Evolutionary conservation across 2,888 invertebrate genomes (phyloP), one percentile per base, ranked within the genome.

Genomic region (Cotesia congregata): DNA sequence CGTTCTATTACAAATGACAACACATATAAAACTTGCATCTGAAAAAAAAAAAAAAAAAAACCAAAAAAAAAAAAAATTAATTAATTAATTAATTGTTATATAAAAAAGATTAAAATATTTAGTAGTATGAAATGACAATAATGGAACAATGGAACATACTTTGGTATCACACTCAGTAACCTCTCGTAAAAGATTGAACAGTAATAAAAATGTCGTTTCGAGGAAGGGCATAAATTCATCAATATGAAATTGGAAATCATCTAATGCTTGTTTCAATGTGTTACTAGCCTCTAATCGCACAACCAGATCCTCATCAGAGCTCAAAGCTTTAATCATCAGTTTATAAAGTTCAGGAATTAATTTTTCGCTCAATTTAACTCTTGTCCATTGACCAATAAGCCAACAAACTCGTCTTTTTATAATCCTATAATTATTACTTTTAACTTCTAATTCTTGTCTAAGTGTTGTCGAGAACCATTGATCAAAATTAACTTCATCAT

Each of bases 91-190:
- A n/a, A n/a, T n/a, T n/a, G 30, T 30, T 30, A 30, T 3, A 30
- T 30, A 30, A 30, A 70, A 15, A 17, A 30, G 3, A 59, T 12
- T 17, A 62, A 12, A 62, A n/a, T n/a, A 60, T 72, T 68, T 64
- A 38, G 12, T 77, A 7, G 73, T 39, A 71, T 65, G 38, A 59
- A 20, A 50, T 70, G 9, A 1, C 6, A 15, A 50, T 50, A 50
- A 50, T 12, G 12, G 7, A 15, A 50, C 12, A 50, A 50, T 12
- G 12, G 59, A 1, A 74, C 64, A 80, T 90, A 94, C 94, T 91
- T 98, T 98, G 1, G 97, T 97, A 89, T 98, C 98, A 90, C 97
- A 97, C 90, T 97, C 97, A 81, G 93, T 93, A 0, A 95, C 95
- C 88, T 97, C 96, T 87, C 96, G 95, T 83, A 98, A 90, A 81